Base-by-base conservation (phyloP, 2,113 vertebrate species). In the Brevimyrus niger region DNA sequence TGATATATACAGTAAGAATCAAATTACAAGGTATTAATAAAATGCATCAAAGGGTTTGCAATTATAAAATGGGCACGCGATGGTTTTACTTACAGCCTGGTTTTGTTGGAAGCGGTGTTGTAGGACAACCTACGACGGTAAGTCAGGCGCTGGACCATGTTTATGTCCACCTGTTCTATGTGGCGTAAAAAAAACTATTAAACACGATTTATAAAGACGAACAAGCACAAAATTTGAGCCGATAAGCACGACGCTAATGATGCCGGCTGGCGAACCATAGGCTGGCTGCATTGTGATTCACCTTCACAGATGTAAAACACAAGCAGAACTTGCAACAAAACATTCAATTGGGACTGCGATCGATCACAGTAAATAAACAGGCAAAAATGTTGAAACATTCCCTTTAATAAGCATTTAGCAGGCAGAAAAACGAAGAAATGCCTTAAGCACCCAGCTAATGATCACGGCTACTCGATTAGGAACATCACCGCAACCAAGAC, bases 41-140 rank as follows among this genome's bases (percentile, higher is more conserved):
- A 76, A 76, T 38, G 4, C 13, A 76, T 4, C 13, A 73, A 50
- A 13, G 13, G 4, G 13, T 35, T 35, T 15, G 27, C 5, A 38
- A 38, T 76, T 38, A 13, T 17, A 17, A 10, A 7, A 65, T 5
- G 0, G 21, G 44, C 23, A 47, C 1, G 21, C 4, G 21, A 19
- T 11, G 42, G 7, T 38, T 1, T 17, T 87, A 97, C 98, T 98
- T 93, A 99, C 98, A 99, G 96, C 87, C 98, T 97, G 85, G 98
- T 99, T 92, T 99, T 99, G 96, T 99, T 99, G 86, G 98, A 99
- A 91, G 97, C 96, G 58, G 98, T 99, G 91, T 99, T 99, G 97
- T 99, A 99, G 97, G 98, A 99, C 91, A 99, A 95, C 97, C 98
- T 98, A 96, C 98, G 98, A 31, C 98, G 98, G 94, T 99, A 99